Base-by-base conservation (phyloP, 2,113 vertebrate genomes). In the Addax nasomaculatus region DNA sequence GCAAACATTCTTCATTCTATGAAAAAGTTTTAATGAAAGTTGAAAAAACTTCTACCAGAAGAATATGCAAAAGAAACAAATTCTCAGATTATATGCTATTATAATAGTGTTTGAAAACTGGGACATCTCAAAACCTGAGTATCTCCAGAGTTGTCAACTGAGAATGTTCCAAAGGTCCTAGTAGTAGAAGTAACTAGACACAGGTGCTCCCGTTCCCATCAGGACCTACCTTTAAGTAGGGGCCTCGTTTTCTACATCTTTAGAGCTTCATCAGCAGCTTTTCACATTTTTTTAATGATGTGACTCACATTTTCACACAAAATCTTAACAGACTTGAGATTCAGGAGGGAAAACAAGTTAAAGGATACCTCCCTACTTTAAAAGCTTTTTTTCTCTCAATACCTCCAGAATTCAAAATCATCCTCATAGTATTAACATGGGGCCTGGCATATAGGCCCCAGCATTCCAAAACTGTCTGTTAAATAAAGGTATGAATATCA, bases 41-140 rank as follows among this genome's bases (percentile, higher is more conserved):
- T 64, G 9, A 85, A 96, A 93, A 97, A 90, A 88, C 16, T 88
- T 88, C 47, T 93, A 97, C 21, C 47, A 90, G 15, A 36, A 30
- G 5, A 19, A 92, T 9, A 85, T 3, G 43, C n/a, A 97, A 78
- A 94, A 84, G 21, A 87, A 97, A 91, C 6, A 53, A 19, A 94
- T 55, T 97, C 33, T 84, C 45, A 60, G 8, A 57, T 92, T 47
- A 87, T 6, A 67, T 16, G 29, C 60, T n/a, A 79, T n/a, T 64
- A 5, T 21, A 60, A 87, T 27, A 13, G 36, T 78, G 39, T 33
- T 49, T 85, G 43, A 79, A 90, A 96, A 85, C 30, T 1, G 79
- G 39, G n/a, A 86, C 5, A 53, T 30, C 21, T 25, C 21, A 93
- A 89, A 16, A 80, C 62, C 55, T 83, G 6, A 58, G 39, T 45